Percentiles rank a stretch among this genome's conserved stretches.
Conservation (phyloP, 2,113 vertebrate genomes). For the Rana temporaria region DNA sequence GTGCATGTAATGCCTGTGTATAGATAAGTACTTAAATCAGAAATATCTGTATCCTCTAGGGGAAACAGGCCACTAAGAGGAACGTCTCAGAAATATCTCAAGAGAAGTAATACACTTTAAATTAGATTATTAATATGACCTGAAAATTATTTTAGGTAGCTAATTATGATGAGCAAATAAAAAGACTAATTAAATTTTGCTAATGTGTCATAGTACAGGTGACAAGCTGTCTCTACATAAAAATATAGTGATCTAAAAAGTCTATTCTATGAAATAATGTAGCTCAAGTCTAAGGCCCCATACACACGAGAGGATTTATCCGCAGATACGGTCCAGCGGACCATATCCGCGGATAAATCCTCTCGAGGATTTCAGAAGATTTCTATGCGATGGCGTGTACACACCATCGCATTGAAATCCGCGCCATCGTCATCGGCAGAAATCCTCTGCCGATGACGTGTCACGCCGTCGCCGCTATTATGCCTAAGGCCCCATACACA, state of each 20-base stretch:
- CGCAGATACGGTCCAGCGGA: no score
- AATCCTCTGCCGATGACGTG: no score
- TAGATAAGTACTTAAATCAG: constrained; percentile 17
- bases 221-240: constrained; percentile 58
- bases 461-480: no score
- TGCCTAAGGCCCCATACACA: no score
- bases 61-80: constrained; percentile 64
- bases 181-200: constrained; percentile 93
- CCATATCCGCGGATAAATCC: no score
- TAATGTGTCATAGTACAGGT: constrained; percentile 72
- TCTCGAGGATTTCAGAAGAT: no score
- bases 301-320: no score
- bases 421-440: no score
- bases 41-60: constrained; percentile 64
- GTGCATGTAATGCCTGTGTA: not conserved
- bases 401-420: no score
- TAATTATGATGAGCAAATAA: constrained; percentile 91
- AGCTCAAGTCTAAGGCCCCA: no score
- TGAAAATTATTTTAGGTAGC: constrained; percentile 97
- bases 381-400: no score
- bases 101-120: constrained; percentile 96
- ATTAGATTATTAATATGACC: constrained; percentile 98
- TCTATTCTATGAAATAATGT: constrained; percentile 59
- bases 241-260: constrained; percentile 64
- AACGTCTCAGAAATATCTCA: constrained; percentile 81